Evolutionary conservation across 2,113 vertebrate genomes (phyloP).

Genomic region (Colaptes auratus): DNA sequence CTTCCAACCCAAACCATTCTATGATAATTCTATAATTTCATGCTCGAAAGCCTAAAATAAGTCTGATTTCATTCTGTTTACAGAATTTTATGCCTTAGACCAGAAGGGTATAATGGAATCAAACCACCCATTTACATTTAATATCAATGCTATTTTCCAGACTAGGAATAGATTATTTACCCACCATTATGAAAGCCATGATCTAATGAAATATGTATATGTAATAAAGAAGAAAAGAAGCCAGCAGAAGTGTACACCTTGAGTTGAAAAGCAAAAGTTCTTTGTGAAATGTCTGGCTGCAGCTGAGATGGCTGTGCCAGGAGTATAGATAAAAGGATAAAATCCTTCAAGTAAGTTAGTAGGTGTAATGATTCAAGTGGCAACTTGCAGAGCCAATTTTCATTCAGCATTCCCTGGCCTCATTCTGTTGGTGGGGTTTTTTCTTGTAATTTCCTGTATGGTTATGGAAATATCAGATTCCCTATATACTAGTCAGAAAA

Average conservation of each 20-base stretch:
- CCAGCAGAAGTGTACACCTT: neutral
- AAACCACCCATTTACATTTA: constrained; percentile 36
- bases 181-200: neutral
- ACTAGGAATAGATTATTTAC: constrained; percentile 14
- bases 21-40: neutral
- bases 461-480: neutral
- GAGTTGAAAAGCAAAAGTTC: neutral
- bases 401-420: neutral
- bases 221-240: constrained; percentile 2
- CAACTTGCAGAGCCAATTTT: neutral
- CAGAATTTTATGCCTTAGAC: neutral
- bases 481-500: neutral
- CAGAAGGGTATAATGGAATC: neutral
- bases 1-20: neutral
- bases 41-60: neutral
- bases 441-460: neutral
- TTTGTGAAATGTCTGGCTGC: neutral
- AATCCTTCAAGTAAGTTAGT: neutral
- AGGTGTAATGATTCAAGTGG: neutral
- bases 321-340: neutral
- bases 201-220: constrained; percentile 25
- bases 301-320: neutral
- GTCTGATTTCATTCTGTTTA: constrained; percentile 39
- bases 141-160: constrained; percentile 24
- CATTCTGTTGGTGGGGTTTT: neutral